Conservation (phyloP, 2,797 vertebrate species). For the Anas bahamensis region DNA sequence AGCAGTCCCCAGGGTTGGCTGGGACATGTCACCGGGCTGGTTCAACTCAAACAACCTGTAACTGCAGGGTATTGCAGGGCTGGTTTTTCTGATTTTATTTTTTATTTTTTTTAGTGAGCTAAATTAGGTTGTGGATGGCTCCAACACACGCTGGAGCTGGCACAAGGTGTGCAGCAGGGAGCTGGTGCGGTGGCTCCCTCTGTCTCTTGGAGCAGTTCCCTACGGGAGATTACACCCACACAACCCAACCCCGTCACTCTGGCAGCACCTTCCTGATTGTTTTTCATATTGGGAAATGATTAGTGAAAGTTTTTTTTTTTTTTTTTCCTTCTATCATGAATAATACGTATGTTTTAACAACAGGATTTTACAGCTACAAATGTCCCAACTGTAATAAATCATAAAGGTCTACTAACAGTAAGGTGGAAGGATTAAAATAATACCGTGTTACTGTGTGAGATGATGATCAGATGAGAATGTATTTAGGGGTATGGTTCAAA, state of each 20-base stretch:
- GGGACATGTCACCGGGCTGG: background rate
- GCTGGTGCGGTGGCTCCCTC: background rate
- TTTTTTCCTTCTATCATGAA: background rate
- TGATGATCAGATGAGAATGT: background rate
- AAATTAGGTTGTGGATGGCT: background rate
- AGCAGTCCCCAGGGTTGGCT: background rate
- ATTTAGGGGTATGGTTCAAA: background rate
- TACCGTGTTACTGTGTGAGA: background rate
- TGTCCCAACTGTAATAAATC: background rate
- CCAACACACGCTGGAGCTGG: background rate
- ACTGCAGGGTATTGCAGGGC: background rate
- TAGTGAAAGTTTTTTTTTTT: background rate
- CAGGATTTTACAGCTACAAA: background rate
- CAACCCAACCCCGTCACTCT: background rate
- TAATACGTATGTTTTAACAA: background rate
- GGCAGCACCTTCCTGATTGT: background rate
- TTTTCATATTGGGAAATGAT: background rate
- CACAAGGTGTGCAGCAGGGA: background rate
- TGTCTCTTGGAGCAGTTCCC: background rate
- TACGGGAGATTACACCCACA: background rate
- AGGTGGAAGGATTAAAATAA: background rate
- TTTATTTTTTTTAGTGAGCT: background rate
- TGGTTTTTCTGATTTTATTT: background rate
- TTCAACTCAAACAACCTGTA: background rate
- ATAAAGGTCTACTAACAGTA: background rate